These are phyloP conservation scores for Temnothorax longispinosus DNA, from an alignment of 1,140 invertebrate species.

Conservation along the genomic window DNA sequence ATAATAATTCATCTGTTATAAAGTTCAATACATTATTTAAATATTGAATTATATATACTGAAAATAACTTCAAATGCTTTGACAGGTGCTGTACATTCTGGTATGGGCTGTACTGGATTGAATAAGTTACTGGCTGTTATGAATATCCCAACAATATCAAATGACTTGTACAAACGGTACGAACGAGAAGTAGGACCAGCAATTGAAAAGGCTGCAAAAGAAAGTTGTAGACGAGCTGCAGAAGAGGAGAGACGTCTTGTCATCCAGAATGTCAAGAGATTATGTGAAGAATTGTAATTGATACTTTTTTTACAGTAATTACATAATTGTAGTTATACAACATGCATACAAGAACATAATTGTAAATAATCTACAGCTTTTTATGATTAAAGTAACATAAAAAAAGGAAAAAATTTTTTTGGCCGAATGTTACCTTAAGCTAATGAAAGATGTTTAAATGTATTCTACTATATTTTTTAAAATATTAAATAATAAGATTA, in stretches of 20 bases:
- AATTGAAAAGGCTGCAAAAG: background rate
- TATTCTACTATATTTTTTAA: too few relatives aligned
- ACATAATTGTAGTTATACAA: background rate
- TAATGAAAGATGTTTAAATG: too few relatives aligned
- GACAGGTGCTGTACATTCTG: background rate
- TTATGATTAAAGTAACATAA: too few relatives aligned
- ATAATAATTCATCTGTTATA: too few relatives aligned
- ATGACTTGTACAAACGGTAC: background rate
- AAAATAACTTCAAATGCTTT: background rate
- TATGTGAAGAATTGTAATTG: background rate
- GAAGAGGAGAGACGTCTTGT: background rate
- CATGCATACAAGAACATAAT: background rate
- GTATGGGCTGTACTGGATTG: background rate
- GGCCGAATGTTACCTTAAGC: too few relatives aligned
- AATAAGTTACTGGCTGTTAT: background rate
- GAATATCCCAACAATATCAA: background rate
- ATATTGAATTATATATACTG: too few relatives aligned
- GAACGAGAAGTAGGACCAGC: conserved; percentile 3
- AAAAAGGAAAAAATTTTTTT: too few relatives aligned
- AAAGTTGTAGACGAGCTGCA: background rate
- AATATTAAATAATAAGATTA: too few relatives aligned
- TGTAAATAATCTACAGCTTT: too few relatives aligned
- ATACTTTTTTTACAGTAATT: background rate
- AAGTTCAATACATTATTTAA: too few relatives aligned
- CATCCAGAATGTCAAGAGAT: background rate